Conservation (phyloP, 2,797 vertebrate genomes). For the Nothura maculosa region DNA sequence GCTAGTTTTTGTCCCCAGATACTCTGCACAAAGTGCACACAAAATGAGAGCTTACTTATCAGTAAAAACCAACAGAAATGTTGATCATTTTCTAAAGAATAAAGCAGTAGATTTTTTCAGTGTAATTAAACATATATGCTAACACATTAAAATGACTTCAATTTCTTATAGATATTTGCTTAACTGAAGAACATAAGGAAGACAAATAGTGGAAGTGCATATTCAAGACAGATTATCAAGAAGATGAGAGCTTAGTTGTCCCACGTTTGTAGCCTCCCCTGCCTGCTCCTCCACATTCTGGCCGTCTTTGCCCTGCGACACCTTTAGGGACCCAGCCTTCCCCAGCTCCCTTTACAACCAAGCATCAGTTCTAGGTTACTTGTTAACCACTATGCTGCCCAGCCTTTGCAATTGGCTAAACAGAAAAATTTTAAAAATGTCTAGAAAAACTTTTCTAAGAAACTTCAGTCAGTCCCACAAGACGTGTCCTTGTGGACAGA, state of each 20-base stretch:
- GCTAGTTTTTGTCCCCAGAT: fast-evolving
- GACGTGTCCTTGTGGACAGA: background rate
- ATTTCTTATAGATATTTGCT: background rate
- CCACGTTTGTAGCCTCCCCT: background rate
- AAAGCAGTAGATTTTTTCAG: background rate
- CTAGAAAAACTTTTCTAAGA: background rate
- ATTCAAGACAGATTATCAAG: background rate
- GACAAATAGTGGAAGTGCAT: background rate
- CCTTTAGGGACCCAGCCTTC: background rate
- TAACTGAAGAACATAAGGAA: background rate
- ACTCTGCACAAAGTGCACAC: background rate
- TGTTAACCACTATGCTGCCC: background rate
- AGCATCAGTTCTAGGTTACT: background rate
- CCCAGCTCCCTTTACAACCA: background rate
- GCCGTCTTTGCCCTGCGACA: fast-evolving
- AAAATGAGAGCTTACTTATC: background rate
- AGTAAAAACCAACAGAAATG: background rate
- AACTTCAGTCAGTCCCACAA: background rate
- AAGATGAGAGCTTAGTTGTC: background rate
- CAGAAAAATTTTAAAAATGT: background rate
- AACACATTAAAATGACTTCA: background rate
- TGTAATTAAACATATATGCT: background rate
- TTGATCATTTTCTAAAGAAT: background rate
- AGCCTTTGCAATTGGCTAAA: background rate
- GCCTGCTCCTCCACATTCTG: background rate